A percentile compares a stretch with the other conserved stretches of the same genome.
phyloP scores from a whole-genome alignment of 1,140 invertebrate genomes.

The Coelopa frigida region DNA sequence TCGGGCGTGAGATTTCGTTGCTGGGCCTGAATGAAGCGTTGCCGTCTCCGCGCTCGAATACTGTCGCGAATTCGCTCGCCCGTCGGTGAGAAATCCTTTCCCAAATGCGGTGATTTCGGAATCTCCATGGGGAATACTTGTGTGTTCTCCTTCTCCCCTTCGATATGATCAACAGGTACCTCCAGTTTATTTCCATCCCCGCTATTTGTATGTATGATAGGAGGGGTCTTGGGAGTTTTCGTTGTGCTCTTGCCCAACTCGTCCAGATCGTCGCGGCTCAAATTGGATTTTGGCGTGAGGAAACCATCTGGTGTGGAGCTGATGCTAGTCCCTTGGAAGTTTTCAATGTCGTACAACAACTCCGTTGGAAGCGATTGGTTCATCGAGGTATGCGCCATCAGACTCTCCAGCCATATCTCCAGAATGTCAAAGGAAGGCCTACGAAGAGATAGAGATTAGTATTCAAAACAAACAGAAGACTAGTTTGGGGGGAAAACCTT shows the following conservation, averaged over 20 bases:
- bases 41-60: slow-evolving; percentile 35
- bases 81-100: slow-evolving; percentile 42
- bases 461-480: neutral
- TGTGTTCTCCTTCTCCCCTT: slow-evolving; percentile 22
- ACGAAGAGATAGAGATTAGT: slow-evolving; percentile 1
- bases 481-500: slow-evolving; percentile 49
- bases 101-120: slow-evolving; percentile 41
- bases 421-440: slow-evolving; percentile 82
- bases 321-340: slow-evolving; percentile 49
- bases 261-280: slow-evolving; percentile 32
- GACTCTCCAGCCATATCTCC: slow-evolving; percentile 70
- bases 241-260: slow-evolving; percentile 6
- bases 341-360: slow-evolving; percentile 62
- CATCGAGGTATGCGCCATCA: slow-evolving; percentile 64
- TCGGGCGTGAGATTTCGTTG: slow-evolving; percentile 26
- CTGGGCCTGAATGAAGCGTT: slow-evolving; percentile 30
- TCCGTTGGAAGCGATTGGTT: slow-evolving; percentile 57
- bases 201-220: neutral
- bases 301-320: slow-evolving; percentile 36
- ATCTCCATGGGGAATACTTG: slow-evolving; percentile 31
- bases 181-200: slow-evolving; percentile 9
- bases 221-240: slow-evolving; percentile 1
- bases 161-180: neutral
- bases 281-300: slow-evolving; percentile 34
- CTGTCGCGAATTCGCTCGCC: slow-evolving; percentile 40